phyloP scores from a whole-genome alignment of 2,113 vertebrate species.

The Marmota monax region DNA sequence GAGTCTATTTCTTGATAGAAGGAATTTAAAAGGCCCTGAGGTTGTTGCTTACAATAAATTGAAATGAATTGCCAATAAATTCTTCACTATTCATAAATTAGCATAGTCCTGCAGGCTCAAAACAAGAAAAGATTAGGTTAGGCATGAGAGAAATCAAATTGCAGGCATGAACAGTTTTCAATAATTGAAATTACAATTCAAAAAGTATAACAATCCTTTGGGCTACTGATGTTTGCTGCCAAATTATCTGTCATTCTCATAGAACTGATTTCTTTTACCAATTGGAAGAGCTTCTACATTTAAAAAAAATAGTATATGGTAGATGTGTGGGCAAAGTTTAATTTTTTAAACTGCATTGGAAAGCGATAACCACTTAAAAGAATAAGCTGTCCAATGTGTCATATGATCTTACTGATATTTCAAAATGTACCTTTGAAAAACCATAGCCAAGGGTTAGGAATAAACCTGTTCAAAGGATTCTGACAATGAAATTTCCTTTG shows the following conservation, averaged over 20 bases:
- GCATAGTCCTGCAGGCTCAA: not conserved
- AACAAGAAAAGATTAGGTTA: slow-evolving; percentile 48
- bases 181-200: slow-evolving; percentile 16
- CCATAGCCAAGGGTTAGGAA: not conserved
- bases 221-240: not conserved
- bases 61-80: slow-evolving; percentile 49
- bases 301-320: not conserved
- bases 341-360: not conserved
- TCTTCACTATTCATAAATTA: slow-evolving; percentile 54
- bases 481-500: not conserved
- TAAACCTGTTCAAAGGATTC: not conserved
- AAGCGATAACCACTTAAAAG: slow-evolving; percentile 26
- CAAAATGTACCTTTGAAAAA: slow-evolving; percentile 8
- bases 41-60: slow-evolving; percentile 22
- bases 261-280: slow-evolving; percentile 2
- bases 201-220: not conserved
- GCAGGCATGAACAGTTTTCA: slow-evolving; percentile 29
- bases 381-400: not conserved
- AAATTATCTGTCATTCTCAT: slow-evolving; percentile 47
- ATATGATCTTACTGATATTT: not conserved
- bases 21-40: not conserved
- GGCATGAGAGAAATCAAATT: slow-evolving; percentile 21
- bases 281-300: not conserved
- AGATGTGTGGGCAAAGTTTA: not conserved
- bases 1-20: not conserved